Evolutionary conservation across 2,797 vertebrate species (phyloP), one percentile per base, ranked within the genome.

Genomic region (Pseudomugil gertrudae): DNA sequence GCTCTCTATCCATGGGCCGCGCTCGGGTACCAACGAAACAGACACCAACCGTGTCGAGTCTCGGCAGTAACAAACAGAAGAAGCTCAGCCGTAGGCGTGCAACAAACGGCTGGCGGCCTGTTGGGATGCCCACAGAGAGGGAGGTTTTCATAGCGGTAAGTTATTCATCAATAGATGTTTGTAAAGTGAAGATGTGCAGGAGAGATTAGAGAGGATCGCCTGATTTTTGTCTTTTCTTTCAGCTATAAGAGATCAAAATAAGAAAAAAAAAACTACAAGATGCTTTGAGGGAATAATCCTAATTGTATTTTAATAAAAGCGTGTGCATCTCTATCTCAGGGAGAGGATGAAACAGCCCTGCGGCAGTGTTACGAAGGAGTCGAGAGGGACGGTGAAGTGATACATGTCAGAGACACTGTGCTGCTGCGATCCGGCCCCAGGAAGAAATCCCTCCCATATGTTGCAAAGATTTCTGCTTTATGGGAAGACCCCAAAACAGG

Each of bases 401-500:
- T 99, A 85, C 93, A 86, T 9, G 93, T 99, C 40, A 93, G 97
- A 59, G 98, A 99, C 86, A 98, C 97, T 0, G 98, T 99, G 85
- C 95, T 99, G 66, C 89, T 99, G 59, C 95, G 98, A 78, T 99
- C 98, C 0, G 98, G 98, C 59, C 97, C 97, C 29, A 94, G 96
- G 66, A 99, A 98, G 92, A 99, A 98, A 19, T 96, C 98, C 8
- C 96, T 98, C 87, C 98, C 98, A 1, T 99, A 98, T 1, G 97
- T 99, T 40, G 98, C 98, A 62, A 99, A 99, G 92, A 98, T 99
- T 87, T 99, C 98, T 0, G 95, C 97, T 0, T 94, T 99, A 77
- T 99, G 98, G 98, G 96, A 98, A 77, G 97, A 99, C 81, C 97
- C 97, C 15, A 97, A 96, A 88, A 96, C 97, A 92, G 98, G 98